Evolutionary conservation across 2,113 vertebrate genomes (phyloP).

Genomic region (Malurus alboscapulatus): DNA sequence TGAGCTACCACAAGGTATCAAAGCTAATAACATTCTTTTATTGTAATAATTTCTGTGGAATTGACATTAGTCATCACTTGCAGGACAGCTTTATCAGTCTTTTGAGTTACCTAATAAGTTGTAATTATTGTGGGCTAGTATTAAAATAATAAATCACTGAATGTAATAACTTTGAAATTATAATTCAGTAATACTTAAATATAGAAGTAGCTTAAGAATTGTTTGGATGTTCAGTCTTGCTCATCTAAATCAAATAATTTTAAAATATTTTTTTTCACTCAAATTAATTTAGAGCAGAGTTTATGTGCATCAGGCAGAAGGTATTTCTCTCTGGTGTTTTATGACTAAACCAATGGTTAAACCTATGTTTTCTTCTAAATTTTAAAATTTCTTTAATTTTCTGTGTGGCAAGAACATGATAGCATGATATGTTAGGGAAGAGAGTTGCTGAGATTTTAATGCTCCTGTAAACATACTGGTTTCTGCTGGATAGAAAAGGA

Average conservation of each 20-base stretch:
- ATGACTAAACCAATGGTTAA: not conserved
- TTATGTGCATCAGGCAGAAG: not conserved
- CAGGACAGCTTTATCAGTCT: not conserved
- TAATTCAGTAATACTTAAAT: not conserved
- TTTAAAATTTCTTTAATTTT: not conserved
- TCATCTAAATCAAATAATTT: not conserved
- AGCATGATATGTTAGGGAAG: not conserved
- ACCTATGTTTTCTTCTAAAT: not conserved
- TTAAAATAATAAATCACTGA: not conserved
- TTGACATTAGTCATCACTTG: not conserved
- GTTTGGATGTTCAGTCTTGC: not conserved
- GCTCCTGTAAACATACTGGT: not conserved
- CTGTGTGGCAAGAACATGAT: not conserved
- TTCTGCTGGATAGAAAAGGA: not conserved
- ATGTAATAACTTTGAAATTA: not conserved
- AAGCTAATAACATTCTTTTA: not conserved
- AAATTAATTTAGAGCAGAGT: not conserved
- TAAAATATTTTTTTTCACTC: not conserved
- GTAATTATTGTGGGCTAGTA: not conserved
- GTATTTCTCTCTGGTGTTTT: not conserved
- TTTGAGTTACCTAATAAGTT: not conserved
- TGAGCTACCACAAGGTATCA: conserved; percentile 96
- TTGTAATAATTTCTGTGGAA: not conserved
- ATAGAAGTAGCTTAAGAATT: not conserved
- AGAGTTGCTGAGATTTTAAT: not conserved